phyloP scores from a whole-genome alignment of 2,888 invertebrate species.

The Myopa tessellatipennis region DNA sequence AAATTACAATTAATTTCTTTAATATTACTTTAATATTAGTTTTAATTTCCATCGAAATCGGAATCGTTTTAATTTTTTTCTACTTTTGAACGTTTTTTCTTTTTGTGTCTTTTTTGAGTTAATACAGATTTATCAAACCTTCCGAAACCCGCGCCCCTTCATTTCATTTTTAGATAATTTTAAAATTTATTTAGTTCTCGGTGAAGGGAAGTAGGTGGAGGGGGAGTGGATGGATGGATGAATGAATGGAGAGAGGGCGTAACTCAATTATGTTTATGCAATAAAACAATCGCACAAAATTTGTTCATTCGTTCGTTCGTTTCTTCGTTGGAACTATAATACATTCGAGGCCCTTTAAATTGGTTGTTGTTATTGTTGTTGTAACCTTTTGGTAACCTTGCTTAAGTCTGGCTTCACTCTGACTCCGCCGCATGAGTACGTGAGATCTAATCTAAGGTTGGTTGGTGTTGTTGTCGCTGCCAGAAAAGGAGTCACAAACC shows the following conservation, averaged over 20 bases:
- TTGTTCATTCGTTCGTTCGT: not conserved
- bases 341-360: slow-evolving; percentile 47
- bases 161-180: no score
- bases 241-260: slow-evolving; percentile 43
- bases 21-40: no score
- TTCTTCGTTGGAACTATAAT: not conserved
- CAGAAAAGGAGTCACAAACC: not conserved
- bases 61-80: no score
- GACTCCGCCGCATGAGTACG: not conserved
- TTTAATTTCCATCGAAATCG: no score
- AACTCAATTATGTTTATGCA: slow-evolving; percentile 50
- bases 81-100: no score
- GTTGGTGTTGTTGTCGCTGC: not conserved
- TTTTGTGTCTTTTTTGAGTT: no score
- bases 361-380: not conserved
- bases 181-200: no score
- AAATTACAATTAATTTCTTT: no score
- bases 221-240: no score
- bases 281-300: slow-evolving; percentile 37
- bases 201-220: no score
- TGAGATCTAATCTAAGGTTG: not conserved
- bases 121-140: no score
- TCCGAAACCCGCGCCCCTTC: no score
- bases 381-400: slow-evolving; percentile 27
- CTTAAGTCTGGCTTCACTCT: not conserved